Conservation (phyloP, 2,888 invertebrate genomes). For the Helicoverpa assulta region DNA sequence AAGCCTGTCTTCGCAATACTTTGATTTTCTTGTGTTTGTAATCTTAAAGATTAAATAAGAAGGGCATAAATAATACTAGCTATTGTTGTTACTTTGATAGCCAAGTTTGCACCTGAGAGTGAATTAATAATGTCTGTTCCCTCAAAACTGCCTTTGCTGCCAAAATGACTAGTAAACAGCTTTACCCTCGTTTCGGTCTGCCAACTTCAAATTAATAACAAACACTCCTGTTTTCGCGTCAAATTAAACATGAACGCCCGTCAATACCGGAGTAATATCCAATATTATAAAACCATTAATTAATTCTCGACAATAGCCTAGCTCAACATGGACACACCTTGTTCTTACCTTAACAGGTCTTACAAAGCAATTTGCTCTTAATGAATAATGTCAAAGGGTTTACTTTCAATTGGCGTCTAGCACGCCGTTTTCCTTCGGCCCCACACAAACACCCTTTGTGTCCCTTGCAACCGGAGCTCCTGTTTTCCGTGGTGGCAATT, state of each 20-base stretch:
- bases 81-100: slow-evolving; percentile 16
- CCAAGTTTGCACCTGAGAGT: slow-evolving; percentile 37
- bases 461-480: slow-evolving; percentile 67
- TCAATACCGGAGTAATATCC: slow-evolving; percentile 14
- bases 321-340: slow-evolving; percentile 32
- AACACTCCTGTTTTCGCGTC: slow-evolving; percentile 2
- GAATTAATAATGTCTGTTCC: slow-evolving; percentile 34
- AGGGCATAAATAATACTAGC: slow-evolving; percentile 4
- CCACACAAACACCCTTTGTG: slow-evolving; percentile 64
- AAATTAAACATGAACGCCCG: slow-evolving; percentile 12
- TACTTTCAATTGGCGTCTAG: slow-evolving; percentile 68
- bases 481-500: slow-evolving; percentile 74
- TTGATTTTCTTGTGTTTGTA: slow-evolving; percentile 14
- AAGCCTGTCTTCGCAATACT: slow-evolving; percentile 16
- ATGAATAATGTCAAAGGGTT: slow-evolving; percentile 71
- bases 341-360: slow-evolving; percentile 45
- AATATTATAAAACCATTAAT: slow-evolving; percentile 48
- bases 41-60: slow-evolving; percentile 5
- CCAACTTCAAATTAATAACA: slow-evolving; percentile 36
- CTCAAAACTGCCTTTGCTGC: slow-evolving; percentile 29
- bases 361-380: slow-evolving; percentile 70
- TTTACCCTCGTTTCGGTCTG: slow-evolving; percentile 28
- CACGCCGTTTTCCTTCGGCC: slow-evolving; percentile 51
- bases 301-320: slow-evolving; percentile 36
- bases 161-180: slow-evolving; percentile 34